These are phyloP conservation scores for Oligia strigilis DNA, from an alignment of 2,888 invertebrate species.

Conservation along the genomic window DNA sequence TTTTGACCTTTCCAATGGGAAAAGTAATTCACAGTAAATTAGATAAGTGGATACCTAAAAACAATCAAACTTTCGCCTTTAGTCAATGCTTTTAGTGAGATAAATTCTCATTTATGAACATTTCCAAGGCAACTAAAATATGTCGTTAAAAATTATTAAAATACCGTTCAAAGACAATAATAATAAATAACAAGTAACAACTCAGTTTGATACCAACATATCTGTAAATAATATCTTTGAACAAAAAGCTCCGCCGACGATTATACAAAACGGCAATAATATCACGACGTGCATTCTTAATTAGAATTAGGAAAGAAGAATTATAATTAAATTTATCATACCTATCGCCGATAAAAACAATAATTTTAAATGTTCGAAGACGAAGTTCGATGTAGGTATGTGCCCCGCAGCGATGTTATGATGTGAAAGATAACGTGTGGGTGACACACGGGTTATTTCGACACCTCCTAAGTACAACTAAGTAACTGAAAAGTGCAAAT, in stretches of 20 bases:
- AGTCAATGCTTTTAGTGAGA: background rate
- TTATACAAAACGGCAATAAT: constrained; percentile 37
- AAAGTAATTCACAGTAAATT: background rate
- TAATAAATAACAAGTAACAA: constrained; percentile 31
- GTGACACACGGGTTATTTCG: constrained; percentile 8
- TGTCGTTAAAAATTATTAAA: constrained; percentile 20
- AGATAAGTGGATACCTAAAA: background rate
- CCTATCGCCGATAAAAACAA: constrained; percentile 51
- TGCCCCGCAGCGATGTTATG: constrained; percentile 47
- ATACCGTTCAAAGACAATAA: constrained; percentile 8
- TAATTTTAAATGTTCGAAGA: constrained; percentile 35
- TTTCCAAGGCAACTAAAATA: background rate
- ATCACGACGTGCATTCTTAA: constrained; percentile 46
- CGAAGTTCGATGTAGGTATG: constrained; percentile 4
- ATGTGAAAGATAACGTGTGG: constrained; percentile 31
- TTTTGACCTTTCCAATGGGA: background rate
- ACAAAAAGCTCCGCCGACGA: constrained; percentile 31
- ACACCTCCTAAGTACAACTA: no score
- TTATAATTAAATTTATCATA: constrained; percentile 57
- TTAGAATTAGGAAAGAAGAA: constrained; percentile 58
- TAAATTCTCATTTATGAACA: background rate
- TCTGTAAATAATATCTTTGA: constrained; percentile 44
- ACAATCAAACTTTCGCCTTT: background rate
- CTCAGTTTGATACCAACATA: constrained; percentile 53
- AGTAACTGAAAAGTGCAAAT: no score